Conservation (phyloP, 2,888 invertebrate genomes). For the Hedychridium roseum region DNA sequence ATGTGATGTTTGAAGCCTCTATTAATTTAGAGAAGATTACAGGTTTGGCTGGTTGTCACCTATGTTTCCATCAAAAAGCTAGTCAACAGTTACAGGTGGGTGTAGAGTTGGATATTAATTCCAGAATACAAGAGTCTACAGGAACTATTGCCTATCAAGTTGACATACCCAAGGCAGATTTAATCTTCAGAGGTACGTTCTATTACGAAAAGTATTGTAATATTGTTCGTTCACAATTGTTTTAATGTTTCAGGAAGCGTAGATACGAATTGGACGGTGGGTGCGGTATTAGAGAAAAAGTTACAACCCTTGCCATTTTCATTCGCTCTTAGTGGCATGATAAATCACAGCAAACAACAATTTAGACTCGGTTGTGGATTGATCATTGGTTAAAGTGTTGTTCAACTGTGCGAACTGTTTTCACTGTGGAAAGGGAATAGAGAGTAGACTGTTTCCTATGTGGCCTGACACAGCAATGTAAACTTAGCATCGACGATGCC, state of each 20-base stretch:
- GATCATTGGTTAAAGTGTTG: constrained; percentile 80
- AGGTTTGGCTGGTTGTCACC: constrained; percentile 83
- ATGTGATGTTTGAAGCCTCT: not conserved
- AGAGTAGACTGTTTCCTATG: constrained; percentile 15
- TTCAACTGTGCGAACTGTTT: constrained; percentile 16
- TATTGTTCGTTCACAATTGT: constrained; percentile 3
- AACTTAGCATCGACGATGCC: constrained; percentile 24
- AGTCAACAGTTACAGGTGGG: constrained; percentile 92
- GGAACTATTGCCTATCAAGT: constrained; percentile 94
- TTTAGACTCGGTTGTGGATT: constrained; percentile 95
- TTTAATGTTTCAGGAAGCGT: constrained; percentile 75
- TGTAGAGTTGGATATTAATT: constrained; percentile 93
- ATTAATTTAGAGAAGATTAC: not conserved
- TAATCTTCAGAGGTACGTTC: constrained; percentile 87
- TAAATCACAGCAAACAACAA: constrained; percentile 92
- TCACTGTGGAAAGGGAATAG: constrained; percentile 11
- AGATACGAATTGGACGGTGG: constrained; percentile 93
- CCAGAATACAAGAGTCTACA: constrained; percentile 88
- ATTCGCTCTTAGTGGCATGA: constrained; percentile 88
- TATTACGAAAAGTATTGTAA: not conserved
- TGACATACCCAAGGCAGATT: constrained; percentile 93
- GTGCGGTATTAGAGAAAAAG: constrained; percentile 93
- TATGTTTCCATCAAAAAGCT: constrained; percentile 94
- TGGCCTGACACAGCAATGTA: constrained; percentile 20
- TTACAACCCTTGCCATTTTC: constrained; percentile 92